A percentile compares a stretch with the other conserved stretches of the same genome.
Evolutionary conservation across 2,113 vertebrate genomes (phyloP).

Genomic region (Aplodontia rufa): DNA sequence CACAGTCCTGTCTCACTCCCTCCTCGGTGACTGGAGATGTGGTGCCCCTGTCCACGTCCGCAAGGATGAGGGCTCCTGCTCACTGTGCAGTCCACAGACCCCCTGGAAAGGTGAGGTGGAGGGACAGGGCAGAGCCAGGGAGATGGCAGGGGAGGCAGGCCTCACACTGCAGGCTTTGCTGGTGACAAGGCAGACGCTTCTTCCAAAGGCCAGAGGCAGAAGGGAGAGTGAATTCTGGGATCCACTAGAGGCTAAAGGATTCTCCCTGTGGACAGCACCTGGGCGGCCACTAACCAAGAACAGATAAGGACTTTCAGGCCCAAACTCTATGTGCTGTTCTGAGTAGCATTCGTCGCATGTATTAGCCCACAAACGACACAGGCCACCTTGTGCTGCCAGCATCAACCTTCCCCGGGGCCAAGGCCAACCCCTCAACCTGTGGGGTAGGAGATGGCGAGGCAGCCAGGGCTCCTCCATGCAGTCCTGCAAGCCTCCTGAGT

Average conservation of each 20-base stretch:
- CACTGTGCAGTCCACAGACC: not conserved
- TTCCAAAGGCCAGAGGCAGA: not conserved
- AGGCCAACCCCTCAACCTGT: not conserved
- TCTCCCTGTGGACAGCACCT: not conserved
- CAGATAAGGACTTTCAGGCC: fast-evolving
- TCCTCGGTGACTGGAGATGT: not conserved
- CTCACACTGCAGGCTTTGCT: not conserved
- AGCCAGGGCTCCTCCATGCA: not conserved
- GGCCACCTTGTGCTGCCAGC: too few species aligned
- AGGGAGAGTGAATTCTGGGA: not conserved
- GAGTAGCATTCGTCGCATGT: not conserved
- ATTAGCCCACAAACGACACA: not conserved
- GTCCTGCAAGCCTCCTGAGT: not conserved
- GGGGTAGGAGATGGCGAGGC: not conserved
- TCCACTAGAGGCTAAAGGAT: not conserved
- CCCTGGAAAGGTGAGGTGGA: not conserved
- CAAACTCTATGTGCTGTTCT: fast-evolving
- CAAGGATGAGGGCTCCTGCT: not conserved
- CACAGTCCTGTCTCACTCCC: too few species aligned
- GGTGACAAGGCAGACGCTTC: not conserved
- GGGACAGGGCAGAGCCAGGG: not conserved
- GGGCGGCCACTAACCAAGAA: not conserved
- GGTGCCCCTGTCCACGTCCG: fast-evolving
- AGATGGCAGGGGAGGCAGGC: not conserved
- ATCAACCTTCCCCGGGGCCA: too few species aligned